Percentiles rank a stretch among this genome's conserved stretches.
Conservation (phyloP, 2,888 invertebrate species). For the Ectemnius cavifrons region DNA sequence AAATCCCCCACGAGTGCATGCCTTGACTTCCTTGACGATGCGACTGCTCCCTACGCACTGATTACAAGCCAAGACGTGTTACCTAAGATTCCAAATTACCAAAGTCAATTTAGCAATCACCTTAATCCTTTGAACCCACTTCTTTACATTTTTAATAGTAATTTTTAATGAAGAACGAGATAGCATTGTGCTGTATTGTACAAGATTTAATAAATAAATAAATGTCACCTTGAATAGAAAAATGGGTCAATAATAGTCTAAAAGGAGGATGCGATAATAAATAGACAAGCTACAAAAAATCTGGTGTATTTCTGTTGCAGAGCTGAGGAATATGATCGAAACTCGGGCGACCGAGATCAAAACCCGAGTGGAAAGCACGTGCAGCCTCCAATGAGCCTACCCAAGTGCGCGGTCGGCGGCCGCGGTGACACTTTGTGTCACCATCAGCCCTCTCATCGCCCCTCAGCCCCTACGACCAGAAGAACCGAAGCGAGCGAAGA, state of each 20-base stretch:
- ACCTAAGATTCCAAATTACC: too few species aligned
- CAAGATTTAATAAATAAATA: too few species aligned
- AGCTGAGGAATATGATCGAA: slow-evolving; percentile 98
- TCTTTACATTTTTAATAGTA: too few species aligned
- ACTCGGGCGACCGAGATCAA: slow-evolving; percentile 98
- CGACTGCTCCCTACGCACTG: slow-evolving; percentile 14
- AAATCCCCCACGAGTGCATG: slow-evolving; percentile 44
- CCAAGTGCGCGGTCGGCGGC: slow-evolving; percentile 64
- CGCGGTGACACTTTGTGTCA: slow-evolving; percentile 61
- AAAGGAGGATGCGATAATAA: too few species aligned
- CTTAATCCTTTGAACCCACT: too few species aligned
- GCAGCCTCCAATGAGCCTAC: slow-evolving; percentile 93
- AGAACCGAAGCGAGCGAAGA: slow-evolving; percentile 50
- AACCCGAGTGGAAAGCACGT: slow-evolving; percentile 97
- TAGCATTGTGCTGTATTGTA: too few species aligned
- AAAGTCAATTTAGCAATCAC: too few species aligned
- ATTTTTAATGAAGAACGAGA: too few species aligned
- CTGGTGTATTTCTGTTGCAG: slow-evolving; percentile 82
- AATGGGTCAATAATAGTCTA: too few species aligned
- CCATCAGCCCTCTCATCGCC: slow-evolving; percentile 63
- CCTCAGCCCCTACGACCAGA: slow-evolving; percentile 59
- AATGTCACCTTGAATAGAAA: too few species aligned
- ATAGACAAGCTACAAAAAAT: background rate
- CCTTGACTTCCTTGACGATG: slow-evolving; percentile 22
- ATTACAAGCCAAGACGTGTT: too few species aligned